These are phyloP conservation scores for Plemyria rubiginata DNA, from an alignment of 2,888 invertebrate species.

Conservation along the genomic window DNA sequence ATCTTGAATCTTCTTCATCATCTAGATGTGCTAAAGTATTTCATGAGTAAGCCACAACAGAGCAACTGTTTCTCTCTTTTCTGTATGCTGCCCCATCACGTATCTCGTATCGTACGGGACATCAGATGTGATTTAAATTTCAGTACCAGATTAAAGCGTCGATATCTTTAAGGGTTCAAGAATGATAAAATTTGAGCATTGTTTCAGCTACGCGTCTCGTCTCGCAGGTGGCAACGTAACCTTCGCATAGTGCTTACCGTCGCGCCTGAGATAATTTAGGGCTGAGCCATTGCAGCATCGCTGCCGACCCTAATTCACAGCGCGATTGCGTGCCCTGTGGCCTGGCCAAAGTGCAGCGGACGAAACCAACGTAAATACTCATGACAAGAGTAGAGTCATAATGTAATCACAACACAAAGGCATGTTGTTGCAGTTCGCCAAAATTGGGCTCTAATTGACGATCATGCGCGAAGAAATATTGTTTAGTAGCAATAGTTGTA, in stretches of 20 bases:
- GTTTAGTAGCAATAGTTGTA: constrained; percentile 23
- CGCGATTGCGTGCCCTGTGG: constrained; percentile 52
- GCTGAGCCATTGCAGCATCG: constrained; percentile 62
- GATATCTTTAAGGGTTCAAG: not conserved
- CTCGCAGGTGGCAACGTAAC: constrained; percentile 18
- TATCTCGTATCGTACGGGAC: not conserved
- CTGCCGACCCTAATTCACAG: constrained; percentile 59
- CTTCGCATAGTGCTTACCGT: constrained; percentile 23
- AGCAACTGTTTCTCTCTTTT: not conserved
- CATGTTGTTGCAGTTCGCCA: constrained; percentile 42
- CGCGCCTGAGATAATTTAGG: constrained; percentile 39
- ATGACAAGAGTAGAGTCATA: constrained; percentile 55
- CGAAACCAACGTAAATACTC: constrained; percentile 66
- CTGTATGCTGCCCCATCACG: not conserved
- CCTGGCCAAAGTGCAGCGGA: constrained; percentile 70
- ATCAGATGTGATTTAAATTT: not conserved
- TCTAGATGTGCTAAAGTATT: not conserved
- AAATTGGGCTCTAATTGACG: constrained; percentile 39
- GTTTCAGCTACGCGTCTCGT: constrained; percentile 1
- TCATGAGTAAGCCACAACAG: not conserved
- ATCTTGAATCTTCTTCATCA: too few relatives aligned
- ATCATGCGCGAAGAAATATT: constrained; percentile 33
- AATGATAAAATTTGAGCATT: constrained; percentile 10
- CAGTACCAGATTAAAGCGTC: constrained; percentile 10
- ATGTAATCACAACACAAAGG: constrained; percentile 43